Evolutionary conservation across 2,888 invertebrate species (phyloP).

Genomic region (Gordius sp.): DNA sequence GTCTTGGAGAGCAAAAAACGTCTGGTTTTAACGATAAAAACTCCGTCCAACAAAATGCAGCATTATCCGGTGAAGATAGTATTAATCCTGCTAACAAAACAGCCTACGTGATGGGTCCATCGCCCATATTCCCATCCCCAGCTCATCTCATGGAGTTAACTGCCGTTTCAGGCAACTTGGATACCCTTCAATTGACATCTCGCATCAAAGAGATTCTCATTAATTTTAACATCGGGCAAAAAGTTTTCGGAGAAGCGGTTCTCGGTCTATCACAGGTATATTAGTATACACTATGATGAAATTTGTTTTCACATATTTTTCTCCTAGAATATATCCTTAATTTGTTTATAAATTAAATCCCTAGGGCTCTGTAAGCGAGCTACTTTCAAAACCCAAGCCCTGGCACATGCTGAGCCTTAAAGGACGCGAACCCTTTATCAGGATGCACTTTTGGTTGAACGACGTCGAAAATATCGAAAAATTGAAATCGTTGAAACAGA

Average conservation of each 20-base stretch:
- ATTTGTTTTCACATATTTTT: too few species aligned
- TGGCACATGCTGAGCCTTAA: slow-evolving; percentile 97
- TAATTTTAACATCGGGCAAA: slow-evolving; percentile 17
- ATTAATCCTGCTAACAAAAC: too few species aligned
- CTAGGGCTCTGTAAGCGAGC: slow-evolving; percentile 51
- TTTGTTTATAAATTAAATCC: not conserved
- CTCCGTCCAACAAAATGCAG: too few species aligned
- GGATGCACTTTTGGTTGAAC: slow-evolving; percentile 84
- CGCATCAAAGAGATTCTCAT: slow-evolving; percentile 63
- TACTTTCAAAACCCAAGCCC: slow-evolving; percentile 85
- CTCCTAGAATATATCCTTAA: not conserved
- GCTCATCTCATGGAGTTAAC: slow-evolving; percentile 74
- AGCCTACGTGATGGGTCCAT: too few species aligned
- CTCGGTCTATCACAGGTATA: slow-evolving; percentile 61
- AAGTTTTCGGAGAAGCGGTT: slow-evolving; percentile 86
- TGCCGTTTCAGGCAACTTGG: slow-evolving; percentile 72
- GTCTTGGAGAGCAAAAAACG: too few species aligned
- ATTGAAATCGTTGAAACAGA: slow-evolving; percentile 49
- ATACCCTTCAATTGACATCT: slow-evolving; percentile 78
- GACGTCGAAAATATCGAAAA: slow-evolving; percentile 79
- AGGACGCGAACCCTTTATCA: slow-evolving; percentile 75
- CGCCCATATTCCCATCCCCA: slow-evolving; percentile 33
- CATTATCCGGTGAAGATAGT: too few species aligned
- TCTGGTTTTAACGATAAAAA: too few species aligned
- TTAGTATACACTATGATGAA: too few species aligned